phyloP scores from a whole-genome alignment of 2,113 vertebrate genomes.

The Mellivora capensis region DNA sequence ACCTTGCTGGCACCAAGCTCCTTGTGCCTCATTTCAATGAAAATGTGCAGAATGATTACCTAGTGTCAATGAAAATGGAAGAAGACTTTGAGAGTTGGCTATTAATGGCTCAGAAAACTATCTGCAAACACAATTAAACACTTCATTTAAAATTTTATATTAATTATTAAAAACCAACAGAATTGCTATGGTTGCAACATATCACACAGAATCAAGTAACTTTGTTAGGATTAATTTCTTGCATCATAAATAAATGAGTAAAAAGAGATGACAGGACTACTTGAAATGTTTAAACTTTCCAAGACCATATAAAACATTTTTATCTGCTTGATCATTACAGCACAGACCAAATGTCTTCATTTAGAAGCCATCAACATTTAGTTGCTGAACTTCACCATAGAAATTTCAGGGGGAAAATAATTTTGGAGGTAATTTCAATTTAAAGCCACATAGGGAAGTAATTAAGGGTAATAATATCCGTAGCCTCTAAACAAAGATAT shows the following conservation, averaged over 20 bases:
- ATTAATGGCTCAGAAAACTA: slow-evolving; percentile 44
- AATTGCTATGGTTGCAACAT: slow-evolving; percentile 72
- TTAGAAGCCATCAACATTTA: slow-evolving; percentile 51
- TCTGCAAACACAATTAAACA: slow-evolving; percentile 70
- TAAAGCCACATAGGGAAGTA: slow-evolving; percentile 56
- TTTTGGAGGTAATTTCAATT: slow-evolving; percentile 50
- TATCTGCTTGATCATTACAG: background rate
- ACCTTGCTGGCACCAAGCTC: background rate
- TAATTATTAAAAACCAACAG: slow-evolving; percentile 73
- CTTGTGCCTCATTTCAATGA: background rate
- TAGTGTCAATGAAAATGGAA: background rate
- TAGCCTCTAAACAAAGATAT: slow-evolving; percentile 56
- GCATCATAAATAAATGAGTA: slow-evolving; percentile 41
- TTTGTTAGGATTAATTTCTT: slow-evolving; percentile 49
- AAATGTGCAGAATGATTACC: background rate
- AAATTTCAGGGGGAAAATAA: slow-evolving; percentile 53
- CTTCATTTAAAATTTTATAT: slow-evolving; percentile 69
- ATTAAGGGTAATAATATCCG: slow-evolving; percentile 69
- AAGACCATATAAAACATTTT: background rate
- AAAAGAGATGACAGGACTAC: background rate
- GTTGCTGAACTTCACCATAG: slow-evolving; percentile 40
- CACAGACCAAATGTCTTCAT: slow-evolving; percentile 52
- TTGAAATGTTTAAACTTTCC: slow-evolving; percentile 23
- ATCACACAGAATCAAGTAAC: slow-evolving; percentile 27
- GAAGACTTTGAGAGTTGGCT: background rate